Evolutionary conservation across 1,140 invertebrate species (phyloP).

Genomic region (Stratiolaelaps scimitus): DNA sequence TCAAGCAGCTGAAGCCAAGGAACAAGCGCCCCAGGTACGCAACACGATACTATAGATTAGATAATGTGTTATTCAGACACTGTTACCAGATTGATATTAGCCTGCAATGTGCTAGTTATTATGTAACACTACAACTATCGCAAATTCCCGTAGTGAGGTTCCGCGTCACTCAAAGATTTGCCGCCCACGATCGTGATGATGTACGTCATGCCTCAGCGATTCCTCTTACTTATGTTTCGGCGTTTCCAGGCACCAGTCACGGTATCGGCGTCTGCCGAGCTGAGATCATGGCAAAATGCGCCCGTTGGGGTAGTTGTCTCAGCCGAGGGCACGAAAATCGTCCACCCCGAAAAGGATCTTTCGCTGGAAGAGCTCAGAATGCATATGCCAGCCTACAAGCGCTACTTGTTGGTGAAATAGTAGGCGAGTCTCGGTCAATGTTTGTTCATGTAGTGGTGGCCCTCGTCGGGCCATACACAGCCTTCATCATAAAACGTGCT

Average conservation of each 20-base stretch:
- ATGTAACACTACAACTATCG: background rate
- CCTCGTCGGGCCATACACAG: no score
- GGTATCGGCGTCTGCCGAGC: constrained; percentile 34
- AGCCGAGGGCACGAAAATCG: constrained; percentile 72
- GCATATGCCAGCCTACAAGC: constrained; percentile 57
- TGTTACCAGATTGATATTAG: background rate
- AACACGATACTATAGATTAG: background rate
- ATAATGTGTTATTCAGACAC: background rate
- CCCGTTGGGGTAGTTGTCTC: constrained; percentile 60
- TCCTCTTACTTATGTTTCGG: background rate
- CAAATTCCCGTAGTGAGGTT: background rate
- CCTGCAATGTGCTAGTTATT: background rate
- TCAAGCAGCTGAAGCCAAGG: background rate
- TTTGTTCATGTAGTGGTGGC: no score
- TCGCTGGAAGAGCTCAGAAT: constrained; percentile 74
- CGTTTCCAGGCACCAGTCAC: constrained; percentile 37
- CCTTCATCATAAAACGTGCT: no score
- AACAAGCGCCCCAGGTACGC: background rate
- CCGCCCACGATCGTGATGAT: no score
- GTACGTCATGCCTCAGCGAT: no score
- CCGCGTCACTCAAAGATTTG: no score
- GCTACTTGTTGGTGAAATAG: background rate
- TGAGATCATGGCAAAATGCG: constrained; percentile 37
- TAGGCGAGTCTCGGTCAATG: no score
- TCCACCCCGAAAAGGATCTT: constrained; percentile 85